A percentile compares a stretch with the other conserved stretches of the same genome.
These are phyloP conservation scores for Trypoxylon attenuatum DNA, from an alignment of 2,888 invertebrate species.

Conservation along the genomic window DNA sequence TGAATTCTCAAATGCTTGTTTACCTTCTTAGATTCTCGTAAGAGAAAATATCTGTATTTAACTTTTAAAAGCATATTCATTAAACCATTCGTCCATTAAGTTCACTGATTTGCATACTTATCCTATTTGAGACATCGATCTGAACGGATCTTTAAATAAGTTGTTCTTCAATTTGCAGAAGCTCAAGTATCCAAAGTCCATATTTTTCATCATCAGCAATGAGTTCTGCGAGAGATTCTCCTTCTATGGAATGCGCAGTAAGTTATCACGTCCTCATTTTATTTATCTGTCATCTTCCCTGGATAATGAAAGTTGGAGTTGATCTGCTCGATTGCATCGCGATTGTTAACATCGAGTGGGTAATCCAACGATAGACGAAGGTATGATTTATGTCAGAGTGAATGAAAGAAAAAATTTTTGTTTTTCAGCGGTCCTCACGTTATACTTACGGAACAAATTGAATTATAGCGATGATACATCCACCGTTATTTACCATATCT, in stretches of 20 bases:
- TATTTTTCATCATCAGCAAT: conserved; percentile 95
- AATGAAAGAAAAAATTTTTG: not conserved
- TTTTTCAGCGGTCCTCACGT: conserved; percentile 89
- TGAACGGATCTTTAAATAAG: too few relatives aligned
- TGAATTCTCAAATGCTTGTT: too few relatives aligned
- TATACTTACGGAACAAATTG: conserved; percentile 90
- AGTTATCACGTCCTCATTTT: conserved; percentile 71
- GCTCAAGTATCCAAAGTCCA: conserved; percentile 88
- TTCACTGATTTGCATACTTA: too few relatives aligned
- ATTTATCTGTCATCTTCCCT: not conserved
- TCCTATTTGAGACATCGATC: not conserved
- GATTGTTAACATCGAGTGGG: too few relatives aligned
- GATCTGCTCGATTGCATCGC: too few relatives aligned
- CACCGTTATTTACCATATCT: conserved; percentile 92
- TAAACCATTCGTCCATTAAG: too few relatives aligned
- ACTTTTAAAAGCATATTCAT: too few relatives aligned
- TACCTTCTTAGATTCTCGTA: too few relatives aligned
- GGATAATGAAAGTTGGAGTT: too few relatives aligned
- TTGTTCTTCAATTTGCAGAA: conserved; percentile 75
- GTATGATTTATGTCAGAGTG: too few relatives aligned
- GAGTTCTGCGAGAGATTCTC: conserved; percentile 99
- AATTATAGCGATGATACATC: conserved; percentile 83
- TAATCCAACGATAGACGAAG: too few relatives aligned
- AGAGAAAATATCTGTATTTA: too few relatives aligned
- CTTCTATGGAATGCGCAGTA: conserved; percentile 97